phyloP scores from a whole-genome alignment of 92 coral and sea anemone species.

The Pocillopora grandis region DNA sequence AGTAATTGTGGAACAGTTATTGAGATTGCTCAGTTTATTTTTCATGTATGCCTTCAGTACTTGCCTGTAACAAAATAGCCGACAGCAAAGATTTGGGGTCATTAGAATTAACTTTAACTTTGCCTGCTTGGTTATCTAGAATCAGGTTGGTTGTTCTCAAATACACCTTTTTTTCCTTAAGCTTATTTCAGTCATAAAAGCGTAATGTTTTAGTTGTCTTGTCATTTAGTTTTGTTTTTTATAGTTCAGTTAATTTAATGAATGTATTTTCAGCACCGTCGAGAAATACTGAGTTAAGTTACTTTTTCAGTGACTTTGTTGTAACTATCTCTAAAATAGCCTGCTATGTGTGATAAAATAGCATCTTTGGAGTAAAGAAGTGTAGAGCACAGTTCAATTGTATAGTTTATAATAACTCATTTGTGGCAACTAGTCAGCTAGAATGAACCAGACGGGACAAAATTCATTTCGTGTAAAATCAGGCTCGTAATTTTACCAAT shows the following conservation, averaged over 20 bases:
- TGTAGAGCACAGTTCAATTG: slow-evolving; percentile 16
- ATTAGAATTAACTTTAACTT: too few species aligned
- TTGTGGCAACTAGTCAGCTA: background rate
- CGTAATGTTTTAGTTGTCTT: too few species aligned
- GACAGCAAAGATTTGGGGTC: too few species aligned
- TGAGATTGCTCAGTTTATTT: background rate
- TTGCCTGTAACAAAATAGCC: background rate
- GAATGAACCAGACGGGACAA: background rate
- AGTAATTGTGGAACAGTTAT: background rate
- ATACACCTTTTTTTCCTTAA: too few species aligned
- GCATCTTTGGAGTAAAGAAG: background rate
- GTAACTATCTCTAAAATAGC: slow-evolving; percentile 13
- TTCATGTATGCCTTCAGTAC: background rate
- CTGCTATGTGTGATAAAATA: slow-evolving; percentile 3
- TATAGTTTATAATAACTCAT: background rate
- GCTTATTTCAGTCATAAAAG: too few species aligned
- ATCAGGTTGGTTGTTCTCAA: too few species aligned
- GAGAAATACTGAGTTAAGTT: slow-evolving; percentile 5
- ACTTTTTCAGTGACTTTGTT: slow-evolving; percentile 2
- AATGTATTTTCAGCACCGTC: background rate
- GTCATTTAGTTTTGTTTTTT: background rate
- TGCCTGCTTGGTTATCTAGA: too few species aligned
- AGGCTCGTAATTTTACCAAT: background rate
- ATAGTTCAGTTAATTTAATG: background rate
- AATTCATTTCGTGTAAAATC: slow-evolving; percentile 2